Evolutionary conservation across 1,140 invertebrate species (phyloP), one percentile per base, ranked within the genome.

Genomic region (Leptopilina clavipes): DNA sequence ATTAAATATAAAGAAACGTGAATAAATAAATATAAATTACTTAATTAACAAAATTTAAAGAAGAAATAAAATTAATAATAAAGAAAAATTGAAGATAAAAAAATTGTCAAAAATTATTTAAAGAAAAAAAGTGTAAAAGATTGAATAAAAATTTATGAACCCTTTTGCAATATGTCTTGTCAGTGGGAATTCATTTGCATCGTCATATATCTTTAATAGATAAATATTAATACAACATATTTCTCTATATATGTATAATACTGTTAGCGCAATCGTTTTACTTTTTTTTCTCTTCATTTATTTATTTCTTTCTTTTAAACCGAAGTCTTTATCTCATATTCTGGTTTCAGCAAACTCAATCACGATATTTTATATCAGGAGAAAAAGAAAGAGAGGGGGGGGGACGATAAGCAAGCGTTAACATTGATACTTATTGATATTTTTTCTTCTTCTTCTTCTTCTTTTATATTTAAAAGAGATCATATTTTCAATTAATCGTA

Each of bases 381-480:
- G 25, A 31, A 31, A 31, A 31, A 31, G 25, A 31, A 40, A 40
- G 37, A 40, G 37, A 6, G 37, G 0, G 37, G 0, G 37, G 5
- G 25, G 5, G 5, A 65, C 14, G 59, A 65, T 65, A 65, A 65
- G 59, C 59, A 65, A 65, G 31, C 59, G 25, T 65, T 65, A 65
- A 31, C 25, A 65, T 65, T 65, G 59, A 65, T 65, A 65, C 59
- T 65, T 65, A 65, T 65, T 31, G 12, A 65, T 25, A n/a, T 65
- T 59, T 65, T 31, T 14, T 65, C 25, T 37, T 37, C 3, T 31
- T 65, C 31, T 59, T 65, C n/a, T 14, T 65, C 25, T 37, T 37
- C 3, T 31, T 65, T 31, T 40, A 40, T 40, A 40, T 40, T 40
- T 40, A 6, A n/a, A 7, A 65, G 22, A 65, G 59, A 65, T 65